Evolutionary conservation across 2,113 vertebrate species (phyloP).

Genomic region (Oxygymnocypris stewartii): DNA sequence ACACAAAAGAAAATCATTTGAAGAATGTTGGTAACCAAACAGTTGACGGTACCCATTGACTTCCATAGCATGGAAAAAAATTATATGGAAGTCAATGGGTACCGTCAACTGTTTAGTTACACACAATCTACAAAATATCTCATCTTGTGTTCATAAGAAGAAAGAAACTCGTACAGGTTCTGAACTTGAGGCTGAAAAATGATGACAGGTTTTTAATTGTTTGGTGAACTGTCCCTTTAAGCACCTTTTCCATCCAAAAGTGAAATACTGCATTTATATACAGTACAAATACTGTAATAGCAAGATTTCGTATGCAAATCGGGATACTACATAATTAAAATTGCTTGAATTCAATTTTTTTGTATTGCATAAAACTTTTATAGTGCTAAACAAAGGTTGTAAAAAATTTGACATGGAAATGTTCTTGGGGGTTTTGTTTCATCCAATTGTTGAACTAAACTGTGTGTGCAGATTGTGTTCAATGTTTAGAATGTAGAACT

Average conservation of each 20-base stretch:
- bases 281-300: not conserved
- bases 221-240: not conserved
- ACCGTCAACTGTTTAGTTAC: not conserved
- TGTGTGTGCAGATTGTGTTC: not conserved
- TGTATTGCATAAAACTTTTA: not conserved
- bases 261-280: not conserved
- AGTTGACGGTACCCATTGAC: not conserved
- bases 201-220: not conserved
- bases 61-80: not conserved
- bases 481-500: not conserved
- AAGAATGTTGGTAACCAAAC: not conserved
- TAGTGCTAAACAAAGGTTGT: not conserved
- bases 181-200: not conserved
- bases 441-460: not conserved
- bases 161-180: not conserved
- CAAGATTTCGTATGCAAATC: not conserved
- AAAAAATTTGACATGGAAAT: conserved; percentile 16
- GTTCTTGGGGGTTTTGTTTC: not conserved
- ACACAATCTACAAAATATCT: not conserved
- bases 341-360: not conserved
- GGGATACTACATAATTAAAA: not conserved
- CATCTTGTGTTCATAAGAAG: not conserved
- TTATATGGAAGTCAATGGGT: not conserved
- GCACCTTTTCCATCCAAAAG: not conserved
- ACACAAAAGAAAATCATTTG: not conserved